Base-by-base conservation (phyloP, 1,140 invertebrate species). In the Triops cancriformis region DNA sequence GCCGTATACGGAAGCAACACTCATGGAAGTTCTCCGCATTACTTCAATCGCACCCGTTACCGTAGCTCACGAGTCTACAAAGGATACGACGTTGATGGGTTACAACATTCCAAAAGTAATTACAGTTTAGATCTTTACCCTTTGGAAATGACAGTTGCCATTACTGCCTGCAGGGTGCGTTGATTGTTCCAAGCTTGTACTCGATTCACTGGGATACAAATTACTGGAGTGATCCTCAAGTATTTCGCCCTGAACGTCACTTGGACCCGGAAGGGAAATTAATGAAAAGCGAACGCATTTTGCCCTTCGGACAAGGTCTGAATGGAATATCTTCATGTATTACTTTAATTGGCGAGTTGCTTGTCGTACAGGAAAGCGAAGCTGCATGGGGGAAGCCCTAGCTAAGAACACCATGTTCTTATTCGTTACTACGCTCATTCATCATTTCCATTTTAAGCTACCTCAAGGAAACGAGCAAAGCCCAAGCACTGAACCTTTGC, bases 1-100 rank as follows among this genome's bases (percentile, higher is more conserved):
- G 89, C 91, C 92, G 1, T 95, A 94, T 82, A 88, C 91, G 73
- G 92, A 93, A 84, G 92, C 92, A 0, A 87, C 93, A 28, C 88
- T 92, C 0, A 83, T 92, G 64, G 91, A 93, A 84, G 86, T 89
- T 7, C 88, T 89, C 79, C 85, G 91, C 42, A 87, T 88, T 77
- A 88, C 87, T 79, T 85, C 87, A 12, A 88, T 92, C 5, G 86
- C 86, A 0, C 91, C 91, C 2, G 81, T 93, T 26, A 87, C 89
- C 14, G 91, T 92, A 6, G 91, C 92, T 0, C 90, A 91, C 79
- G 87, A 86, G 82, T 85, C 89, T 1, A 83, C 85, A 1, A 83
- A 87, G 74, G 85, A 89, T 76, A 85, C 89, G 0, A 81, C 81
- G 31, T 81, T 93, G 4, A 84, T 86, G 12, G 87, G 87, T 72